Base-by-base conservation (phyloP, 92 coral and sea anemone species). In the Epizoanthus stellaris region DNA sequence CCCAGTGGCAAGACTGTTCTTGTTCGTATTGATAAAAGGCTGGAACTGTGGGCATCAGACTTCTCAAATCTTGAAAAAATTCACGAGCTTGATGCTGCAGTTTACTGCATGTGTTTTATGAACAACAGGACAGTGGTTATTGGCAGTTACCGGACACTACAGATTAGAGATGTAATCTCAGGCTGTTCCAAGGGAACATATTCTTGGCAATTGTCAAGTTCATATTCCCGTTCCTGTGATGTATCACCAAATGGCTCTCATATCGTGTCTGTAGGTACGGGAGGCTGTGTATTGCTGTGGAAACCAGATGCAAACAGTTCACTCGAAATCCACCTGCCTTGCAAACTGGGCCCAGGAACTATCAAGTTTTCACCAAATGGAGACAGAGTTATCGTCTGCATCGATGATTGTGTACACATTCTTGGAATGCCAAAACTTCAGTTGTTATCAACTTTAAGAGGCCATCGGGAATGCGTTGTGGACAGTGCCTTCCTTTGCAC, bases 291-390 rank as follows among this genome's bases (percentile, higher is more conserved):
- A 4, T 30, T 70, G 30, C 47, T 70, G 20, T 70, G 76, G 76
- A 70, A 70, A 38, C 76, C 76, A 70, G 76, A 70, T 43, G 58
- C 76, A 70, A 14, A 70, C 21, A 70, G 30, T 16, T n/a, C 76
- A 17, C 20, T 70, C 20, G 76, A 49, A 4, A 42, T 42, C 56
- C 10, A 42, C 47, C 56, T 70, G 42, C 23, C 25, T 70, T 70
- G 76, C 57, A 45, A 43, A 42, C 2, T 43, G 5, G 1, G 13
- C 0, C 34, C 54, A 0, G 76, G 76, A 43, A 43, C 16, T 8
- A 70, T 70, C 76, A 39, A 53, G 30, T 70, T 70, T 19, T 70
- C 76, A 3, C 21, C 56, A 17, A 70, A 70, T 70, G 76, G 76
- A 12, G 76, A 70, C 49, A 42, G 76, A 13, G 23, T 70, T 9